These are phyloP conservation scores for Tiliacea aurago DNA, from an alignment of 2,888 invertebrate genomes.

Conservation along the genomic window DNA sequence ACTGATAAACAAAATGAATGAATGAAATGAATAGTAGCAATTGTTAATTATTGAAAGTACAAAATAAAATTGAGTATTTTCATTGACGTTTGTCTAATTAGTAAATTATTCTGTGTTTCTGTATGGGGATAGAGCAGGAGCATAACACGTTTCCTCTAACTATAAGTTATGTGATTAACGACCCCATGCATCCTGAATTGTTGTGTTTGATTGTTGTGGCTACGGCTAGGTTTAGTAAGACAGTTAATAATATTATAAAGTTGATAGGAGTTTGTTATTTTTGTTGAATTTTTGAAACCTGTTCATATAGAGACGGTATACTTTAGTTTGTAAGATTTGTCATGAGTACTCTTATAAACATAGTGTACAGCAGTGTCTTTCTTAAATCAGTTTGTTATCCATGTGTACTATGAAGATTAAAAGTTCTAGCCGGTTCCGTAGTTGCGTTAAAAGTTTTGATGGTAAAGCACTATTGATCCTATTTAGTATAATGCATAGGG, in stretches of 20 bases:
- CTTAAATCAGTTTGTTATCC: background rate
- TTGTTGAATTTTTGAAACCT: background rate
- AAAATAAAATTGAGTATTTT: slow-evolving; percentile 10
- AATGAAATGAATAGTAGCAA: background rate
- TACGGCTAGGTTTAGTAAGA: slow-evolving; percentile 1
- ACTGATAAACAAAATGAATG: no score
- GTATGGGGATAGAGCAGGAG: slow-evolving; percentile 2
- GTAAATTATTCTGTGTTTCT: slow-evolving; percentile 33
- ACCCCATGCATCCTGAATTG: slow-evolving; percentile 29
- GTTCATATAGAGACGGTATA: background rate
- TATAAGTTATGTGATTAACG: slow-evolving; percentile 34
- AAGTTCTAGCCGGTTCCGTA: slow-evolving; percentile 25
- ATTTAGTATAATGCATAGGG: slow-evolving; percentile 79
- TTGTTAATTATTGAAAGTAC: background rate
- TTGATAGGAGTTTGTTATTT: background rate
- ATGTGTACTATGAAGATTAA: background rate
- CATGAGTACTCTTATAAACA: no score
- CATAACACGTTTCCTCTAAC: slow-evolving; percentile 19
- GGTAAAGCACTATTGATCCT: slow-evolving; percentile 82
- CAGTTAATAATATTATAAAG: background rate
- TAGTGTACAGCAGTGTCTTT: background rate
- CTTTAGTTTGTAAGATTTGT: background rate
- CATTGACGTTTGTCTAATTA: slow-evolving; percentile 26
- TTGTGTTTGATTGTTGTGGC: slow-evolving; percentile 18
- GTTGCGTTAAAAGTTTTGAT: slow-evolving; percentile 58